Conservation (phyloP, 2,113 vertebrate genomes). For the Tragulus kanchil region DNA sequence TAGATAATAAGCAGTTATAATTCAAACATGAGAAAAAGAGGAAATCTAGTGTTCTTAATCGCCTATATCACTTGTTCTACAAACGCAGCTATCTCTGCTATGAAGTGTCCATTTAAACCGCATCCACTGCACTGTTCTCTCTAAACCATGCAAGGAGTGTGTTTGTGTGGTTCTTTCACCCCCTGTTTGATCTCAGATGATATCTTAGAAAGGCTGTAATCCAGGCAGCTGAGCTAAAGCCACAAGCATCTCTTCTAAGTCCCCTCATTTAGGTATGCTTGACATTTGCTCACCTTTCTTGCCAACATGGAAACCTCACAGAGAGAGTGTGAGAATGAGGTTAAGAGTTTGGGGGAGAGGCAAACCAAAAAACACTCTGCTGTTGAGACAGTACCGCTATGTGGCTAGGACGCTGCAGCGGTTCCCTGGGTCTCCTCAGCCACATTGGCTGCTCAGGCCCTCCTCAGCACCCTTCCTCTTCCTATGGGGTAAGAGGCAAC, state of each 20-base stretch:
- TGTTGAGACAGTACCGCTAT: too few relatives aligned
- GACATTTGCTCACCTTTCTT: not conserved
- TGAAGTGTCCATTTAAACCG: slow-evolving; percentile 25
- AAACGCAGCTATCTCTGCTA: not conserved
- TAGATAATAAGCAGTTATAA: not conserved
- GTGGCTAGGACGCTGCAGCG: not conserved
- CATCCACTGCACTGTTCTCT: not conserved
- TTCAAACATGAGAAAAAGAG: slow-evolving; percentile 19
- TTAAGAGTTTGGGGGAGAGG: not conserved
- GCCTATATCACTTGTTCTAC: not conserved
- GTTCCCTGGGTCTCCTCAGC: not conserved
- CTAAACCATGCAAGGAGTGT: not conserved
- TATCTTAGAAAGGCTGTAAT: not conserved
- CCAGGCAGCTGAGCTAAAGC: not conserved
- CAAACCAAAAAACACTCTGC: not conserved
- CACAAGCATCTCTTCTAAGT: not conserved
- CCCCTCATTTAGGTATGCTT: not conserved
- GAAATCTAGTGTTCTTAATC: not conserved
- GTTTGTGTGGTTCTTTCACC: not conserved
- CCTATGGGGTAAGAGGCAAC: not conserved
- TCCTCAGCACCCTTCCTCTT: not conserved
- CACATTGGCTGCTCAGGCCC: not conserved
- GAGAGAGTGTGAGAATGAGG: not conserved
- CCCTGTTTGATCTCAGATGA: not conserved
- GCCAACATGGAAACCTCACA: not conserved